Evolutionary conservation across 1,140 invertebrate species (phyloP).

Genomic region (Orchesella cincta): DNA sequence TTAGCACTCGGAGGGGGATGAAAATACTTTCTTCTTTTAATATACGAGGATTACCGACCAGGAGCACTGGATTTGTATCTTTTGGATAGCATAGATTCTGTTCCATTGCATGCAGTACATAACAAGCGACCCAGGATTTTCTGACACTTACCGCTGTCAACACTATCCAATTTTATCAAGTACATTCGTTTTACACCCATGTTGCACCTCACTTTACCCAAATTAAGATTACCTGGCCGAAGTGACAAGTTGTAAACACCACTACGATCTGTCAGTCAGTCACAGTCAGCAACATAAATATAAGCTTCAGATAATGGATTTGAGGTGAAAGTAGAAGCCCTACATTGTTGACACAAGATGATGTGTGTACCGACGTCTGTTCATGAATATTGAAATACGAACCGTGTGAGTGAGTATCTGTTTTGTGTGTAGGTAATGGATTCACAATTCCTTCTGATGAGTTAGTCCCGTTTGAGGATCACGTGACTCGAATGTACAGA

Average conservation of each 20-base stretch:
- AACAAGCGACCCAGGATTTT: not conserved
- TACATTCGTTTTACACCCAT: not conserved
- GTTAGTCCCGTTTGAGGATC: too few relatives aligned
- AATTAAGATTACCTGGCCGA: slow-evolving; percentile 13
- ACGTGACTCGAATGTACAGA: too few relatives aligned
- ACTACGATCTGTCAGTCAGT: too few relatives aligned
- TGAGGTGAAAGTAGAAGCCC: too few relatives aligned
- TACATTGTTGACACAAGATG: too few relatives aligned
- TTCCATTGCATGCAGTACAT: not conserved
- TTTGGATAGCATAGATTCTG: not conserved
- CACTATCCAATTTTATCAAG: not conserved
- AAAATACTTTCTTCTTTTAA: not conserved
- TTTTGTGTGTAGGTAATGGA: too few relatives aligned
- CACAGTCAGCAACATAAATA: too few relatives aligned
- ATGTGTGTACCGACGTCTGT: too few relatives aligned
- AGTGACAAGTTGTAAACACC: slow-evolving; percentile 17
- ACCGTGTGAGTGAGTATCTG: too few relatives aligned
- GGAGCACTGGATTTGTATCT: not conserved
- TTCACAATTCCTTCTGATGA: too few relatives aligned
- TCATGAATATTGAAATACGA: too few relatives aligned
- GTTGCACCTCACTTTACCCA: not conserved
- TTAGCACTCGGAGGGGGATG: not conserved
- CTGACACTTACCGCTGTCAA: not conserved
- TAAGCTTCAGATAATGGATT: too few relatives aligned
- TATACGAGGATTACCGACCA: not conserved